A percentile compares a stretch with the other conserved stretches of the same genome.
These are phyloP conservation scores for Eledona agricola DNA, from an alignment of 2,888 invertebrate genomes.

Conservation along the genomic window DNA sequence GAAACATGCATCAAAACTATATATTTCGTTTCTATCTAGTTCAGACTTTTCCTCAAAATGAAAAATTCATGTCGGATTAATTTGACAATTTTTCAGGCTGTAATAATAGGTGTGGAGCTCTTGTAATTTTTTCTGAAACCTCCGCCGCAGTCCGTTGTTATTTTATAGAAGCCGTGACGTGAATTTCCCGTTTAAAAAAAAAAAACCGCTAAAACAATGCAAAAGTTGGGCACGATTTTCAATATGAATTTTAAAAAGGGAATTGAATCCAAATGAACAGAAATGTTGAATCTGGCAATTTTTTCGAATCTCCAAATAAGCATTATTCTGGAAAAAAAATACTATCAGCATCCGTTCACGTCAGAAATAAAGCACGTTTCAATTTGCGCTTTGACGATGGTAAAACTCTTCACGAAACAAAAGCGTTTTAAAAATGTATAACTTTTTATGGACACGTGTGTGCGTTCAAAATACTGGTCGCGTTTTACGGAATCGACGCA, in stretches of 20 bases:
- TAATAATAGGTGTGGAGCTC: background rate
- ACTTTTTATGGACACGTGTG: constrained; percentile 31
- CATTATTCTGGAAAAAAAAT: constrained; percentile 38
- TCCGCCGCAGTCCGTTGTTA: too few species aligned
- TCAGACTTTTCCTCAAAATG: too few species aligned
- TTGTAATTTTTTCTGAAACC: constrained; percentile 6
- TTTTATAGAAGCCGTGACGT: constrained; percentile 10
- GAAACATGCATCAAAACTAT: too few species aligned
- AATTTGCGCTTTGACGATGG: constrained; percentile 35
- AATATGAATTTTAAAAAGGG: constrained; percentile 34
- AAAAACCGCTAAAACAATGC: constrained; percentile 33
- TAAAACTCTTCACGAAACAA: constrained; percentile 30
- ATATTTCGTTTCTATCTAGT: too few species aligned
- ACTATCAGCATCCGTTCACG: constrained; percentile 36
- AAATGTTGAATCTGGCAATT: constrained; percentile 30
- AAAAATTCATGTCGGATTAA: background rate
- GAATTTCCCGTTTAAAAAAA: constrained; percentile 24
- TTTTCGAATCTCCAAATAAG: constrained; percentile 35
- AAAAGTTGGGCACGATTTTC: constrained; percentile 32
- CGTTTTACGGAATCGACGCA: constrained; percentile 5
- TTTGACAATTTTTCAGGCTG: background rate
- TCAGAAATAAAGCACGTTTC: constrained; percentile 35
- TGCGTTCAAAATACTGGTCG: constrained; percentile 25
- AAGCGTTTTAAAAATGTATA: constrained; percentile 32
- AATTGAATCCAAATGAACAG: constrained; percentile 32